phyloP scores from a whole-genome alignment of 2,113 vertebrate species.

The Tragelaphus buxtoni region DNA sequence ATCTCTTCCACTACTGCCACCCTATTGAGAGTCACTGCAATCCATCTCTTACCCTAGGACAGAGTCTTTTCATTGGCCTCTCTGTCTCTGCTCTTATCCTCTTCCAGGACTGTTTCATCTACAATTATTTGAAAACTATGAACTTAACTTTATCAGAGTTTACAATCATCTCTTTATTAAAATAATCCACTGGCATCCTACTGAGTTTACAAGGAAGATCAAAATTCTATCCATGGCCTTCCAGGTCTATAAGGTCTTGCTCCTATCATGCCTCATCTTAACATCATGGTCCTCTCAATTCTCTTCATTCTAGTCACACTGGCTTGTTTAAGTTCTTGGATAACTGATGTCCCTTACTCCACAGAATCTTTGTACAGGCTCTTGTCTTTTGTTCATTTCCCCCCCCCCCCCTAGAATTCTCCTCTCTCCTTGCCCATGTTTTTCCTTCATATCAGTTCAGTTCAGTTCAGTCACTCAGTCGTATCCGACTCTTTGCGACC shows the following conservation, averaged over 20 bases:
- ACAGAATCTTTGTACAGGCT: background rate
- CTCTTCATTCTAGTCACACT: background rate
- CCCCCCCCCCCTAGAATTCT: background rate
- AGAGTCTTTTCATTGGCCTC: background rate
- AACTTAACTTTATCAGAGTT: background rate
- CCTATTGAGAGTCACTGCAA: background rate
- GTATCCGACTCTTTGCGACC: no score
- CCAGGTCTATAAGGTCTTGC: background rate
- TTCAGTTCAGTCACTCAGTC: no score
- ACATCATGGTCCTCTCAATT: background rate
- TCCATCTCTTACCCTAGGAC: background rate
- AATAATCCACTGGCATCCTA: background rate
- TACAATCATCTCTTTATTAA: background rate
- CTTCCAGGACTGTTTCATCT: background rate
- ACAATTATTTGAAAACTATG: background rate
- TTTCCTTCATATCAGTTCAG: background rate
- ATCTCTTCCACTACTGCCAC: background rate
- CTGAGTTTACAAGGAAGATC: background rate
- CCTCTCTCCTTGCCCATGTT: fast-evolving
- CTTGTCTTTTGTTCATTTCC: background rate
- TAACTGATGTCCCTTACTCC: background rate
- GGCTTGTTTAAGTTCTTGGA: background rate
- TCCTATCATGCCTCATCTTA: background rate
- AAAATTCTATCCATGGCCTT: background rate
- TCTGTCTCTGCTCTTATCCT: background rate